These are phyloP conservation scores for Eupeodes latifasciatus DNA, from an alignment of 2,888 invertebrate genomes.

Conservation along the genomic window DNA sequence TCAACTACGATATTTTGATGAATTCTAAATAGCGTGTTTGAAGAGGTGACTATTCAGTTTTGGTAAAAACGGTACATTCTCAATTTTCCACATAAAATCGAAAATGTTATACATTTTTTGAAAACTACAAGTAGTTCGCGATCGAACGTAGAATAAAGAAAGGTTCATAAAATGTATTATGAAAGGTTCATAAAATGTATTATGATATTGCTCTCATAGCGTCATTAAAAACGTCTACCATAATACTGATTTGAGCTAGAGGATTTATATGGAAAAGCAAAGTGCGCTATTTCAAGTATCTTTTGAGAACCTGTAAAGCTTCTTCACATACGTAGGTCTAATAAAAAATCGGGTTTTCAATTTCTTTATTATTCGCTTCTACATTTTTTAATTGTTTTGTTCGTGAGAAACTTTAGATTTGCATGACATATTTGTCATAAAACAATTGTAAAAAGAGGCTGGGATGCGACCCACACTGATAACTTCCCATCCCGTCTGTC, in stretches of 20 bases:
- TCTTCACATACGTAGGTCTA: too few relatives aligned
- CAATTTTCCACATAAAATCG: neutral
- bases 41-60: conserved; percentile 24
- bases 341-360: too few relatives aligned
- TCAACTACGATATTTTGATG: conserved; percentile 31
- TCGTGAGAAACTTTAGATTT: conserved; percentile 8
- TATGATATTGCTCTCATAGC: conserved; percentile 17
- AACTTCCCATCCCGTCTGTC: too few relatives aligned
- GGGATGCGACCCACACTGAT: too few relatives aligned
- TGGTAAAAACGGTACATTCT: conserved; percentile 23
- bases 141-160: conserved; percentile 24
- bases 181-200: conserved; percentile 17
- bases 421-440: neutral
- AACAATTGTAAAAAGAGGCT: conserved; percentile 34
- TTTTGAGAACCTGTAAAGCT: too few relatives aligned
- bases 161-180: conserved; percentile 18
- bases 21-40: conserved; percentile 25
- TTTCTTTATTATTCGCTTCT: too few relatives aligned
- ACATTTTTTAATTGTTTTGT: conserved; percentile 20
- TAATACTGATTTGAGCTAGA: too few relatives aligned
- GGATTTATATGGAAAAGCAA: too few relatives aligned
- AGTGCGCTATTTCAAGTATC: too few relatives aligned
- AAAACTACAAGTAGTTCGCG: conserved; percentile 36
- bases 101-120: conserved; percentile 29
- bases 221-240: too few relatives aligned